A percentile compares a stretch with the other conserved stretches of the same genome.
These are phyloP conservation scores for Agelaius tricolor DNA, from an alignment of 2,113 vertebrate genomes.

Conservation along the genomic window DNA sequence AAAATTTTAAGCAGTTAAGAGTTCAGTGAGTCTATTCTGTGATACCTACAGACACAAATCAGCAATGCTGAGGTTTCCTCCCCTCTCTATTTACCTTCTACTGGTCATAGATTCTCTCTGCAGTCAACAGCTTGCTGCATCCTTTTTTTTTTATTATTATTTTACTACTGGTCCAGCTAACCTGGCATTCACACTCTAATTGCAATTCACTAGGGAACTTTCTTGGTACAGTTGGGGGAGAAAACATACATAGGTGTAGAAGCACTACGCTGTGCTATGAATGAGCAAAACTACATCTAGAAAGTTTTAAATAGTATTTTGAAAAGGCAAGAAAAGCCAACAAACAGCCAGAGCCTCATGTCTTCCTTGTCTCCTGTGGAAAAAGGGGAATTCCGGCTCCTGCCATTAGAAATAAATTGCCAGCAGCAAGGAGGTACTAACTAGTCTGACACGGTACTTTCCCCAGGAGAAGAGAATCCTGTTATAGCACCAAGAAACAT, in stretches of 20 bases:
- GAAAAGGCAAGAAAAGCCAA: background rate
- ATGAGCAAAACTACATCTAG: background rate
- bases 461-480: slow-evolving; percentile 42
- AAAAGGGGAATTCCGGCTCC: slow-evolving; percentile 56
- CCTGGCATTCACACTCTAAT: background rate
- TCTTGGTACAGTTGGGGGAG: background rate
- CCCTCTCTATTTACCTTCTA: background rate
- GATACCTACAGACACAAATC: background rate
- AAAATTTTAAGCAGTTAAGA: background rate
- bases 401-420: slow-evolving; percentile 37
- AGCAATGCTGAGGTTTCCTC: background rate
- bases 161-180: background rate
- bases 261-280: background rate
- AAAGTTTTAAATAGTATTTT: background rate
- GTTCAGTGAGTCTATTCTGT: background rate
- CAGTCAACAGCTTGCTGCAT: background rate
- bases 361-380: background rate
- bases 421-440: slow-evolving; percentile 45
- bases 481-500: slow-evolving; percentile 28
- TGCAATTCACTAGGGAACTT: background rate
- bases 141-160: background rate
- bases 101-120: background rate
- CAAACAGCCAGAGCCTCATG: background rate
- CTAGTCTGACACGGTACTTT: slow-evolving; percentile 63
- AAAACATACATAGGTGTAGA: background rate